Conservation (phyloP, 2,797 vertebrate species). For the Pachyuromys duprasi region DNA sequence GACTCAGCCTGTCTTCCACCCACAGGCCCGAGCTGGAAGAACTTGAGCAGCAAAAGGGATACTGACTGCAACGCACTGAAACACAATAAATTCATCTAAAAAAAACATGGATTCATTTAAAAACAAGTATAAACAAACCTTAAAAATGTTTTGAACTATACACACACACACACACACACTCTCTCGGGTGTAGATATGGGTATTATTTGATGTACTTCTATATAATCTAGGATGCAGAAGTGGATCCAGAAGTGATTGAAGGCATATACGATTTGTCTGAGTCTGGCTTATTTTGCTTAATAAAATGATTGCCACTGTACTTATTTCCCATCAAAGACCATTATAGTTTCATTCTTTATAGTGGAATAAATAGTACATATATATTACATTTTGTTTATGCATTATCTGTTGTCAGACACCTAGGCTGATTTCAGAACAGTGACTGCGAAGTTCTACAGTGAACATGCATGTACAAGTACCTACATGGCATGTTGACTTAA, state of each 20-base stretch:
- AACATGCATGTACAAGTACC: neutral
- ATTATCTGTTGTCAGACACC: neutral
- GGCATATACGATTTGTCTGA: neutral
- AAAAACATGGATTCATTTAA: neutral
- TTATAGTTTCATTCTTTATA: neutral
- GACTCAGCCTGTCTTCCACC: neutral
- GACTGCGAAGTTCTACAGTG: neutral
- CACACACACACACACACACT: neutral
- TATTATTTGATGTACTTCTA: neutral
- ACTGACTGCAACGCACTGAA: neutral
- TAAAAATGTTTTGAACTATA: neutral
- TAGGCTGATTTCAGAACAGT: neutral
- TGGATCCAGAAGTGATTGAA: neutral
- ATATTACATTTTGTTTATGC: neutral
- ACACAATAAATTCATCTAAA: neutral
- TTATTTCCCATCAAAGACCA: neutral
- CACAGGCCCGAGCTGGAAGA: neutral
- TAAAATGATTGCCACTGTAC: neutral
- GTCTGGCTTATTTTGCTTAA: neutral
- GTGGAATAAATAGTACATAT: neutral
- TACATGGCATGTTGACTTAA: neutral
- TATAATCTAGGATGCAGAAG: neutral
- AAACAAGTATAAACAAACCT: neutral
- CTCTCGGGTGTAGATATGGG: neutral
- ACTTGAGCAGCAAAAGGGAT: neutral